Evolutionary conservation across 2,113 vertebrate species (phyloP).

Genomic region (Trematocara marginatum): DNA sequence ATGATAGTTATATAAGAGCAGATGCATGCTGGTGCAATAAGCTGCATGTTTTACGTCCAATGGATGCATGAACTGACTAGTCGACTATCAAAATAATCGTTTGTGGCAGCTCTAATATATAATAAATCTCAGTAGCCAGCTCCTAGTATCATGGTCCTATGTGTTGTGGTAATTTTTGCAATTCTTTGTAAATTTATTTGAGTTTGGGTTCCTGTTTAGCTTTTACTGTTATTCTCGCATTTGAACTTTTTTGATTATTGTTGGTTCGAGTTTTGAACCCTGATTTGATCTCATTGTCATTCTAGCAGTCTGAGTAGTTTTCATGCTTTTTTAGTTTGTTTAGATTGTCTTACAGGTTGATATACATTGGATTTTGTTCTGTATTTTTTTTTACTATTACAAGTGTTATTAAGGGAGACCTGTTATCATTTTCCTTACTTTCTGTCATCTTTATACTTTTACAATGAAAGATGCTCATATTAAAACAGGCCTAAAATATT

Average conservation of each 20-base stretch:
- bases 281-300: not conserved
- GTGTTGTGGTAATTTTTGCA: not conserved
- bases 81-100: not conserved
- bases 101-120: not conserved
- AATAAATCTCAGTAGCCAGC: not conserved
- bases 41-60: rapidly evolving
- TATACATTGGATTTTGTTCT: not conserved
- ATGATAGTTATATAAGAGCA: not conserved
- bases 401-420: not conserved
- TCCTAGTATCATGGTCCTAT: not conserved
- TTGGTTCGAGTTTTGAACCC: not conserved
- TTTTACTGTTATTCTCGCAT: not conserved
- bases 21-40: not conserved
- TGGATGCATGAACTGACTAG: not conserved
- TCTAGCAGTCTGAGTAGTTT: not conserved
- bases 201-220: not conserved
- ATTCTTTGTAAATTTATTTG: not conserved
- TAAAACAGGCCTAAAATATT: not conserved
- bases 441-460: not conserved
- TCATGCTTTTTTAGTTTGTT: not conserved
- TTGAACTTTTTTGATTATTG: not conserved
- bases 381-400: not conserved
- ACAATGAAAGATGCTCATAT: not conserved
- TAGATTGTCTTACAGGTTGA: not conserved
- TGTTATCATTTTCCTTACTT: not conserved